Percentiles rank a stretch among this genome's conserved stretches.
These are phyloP conservation scores for Anabas testudineus DNA, from an alignment of 2,797 vertebrate species.

Conservation along the genomic window DNA sequence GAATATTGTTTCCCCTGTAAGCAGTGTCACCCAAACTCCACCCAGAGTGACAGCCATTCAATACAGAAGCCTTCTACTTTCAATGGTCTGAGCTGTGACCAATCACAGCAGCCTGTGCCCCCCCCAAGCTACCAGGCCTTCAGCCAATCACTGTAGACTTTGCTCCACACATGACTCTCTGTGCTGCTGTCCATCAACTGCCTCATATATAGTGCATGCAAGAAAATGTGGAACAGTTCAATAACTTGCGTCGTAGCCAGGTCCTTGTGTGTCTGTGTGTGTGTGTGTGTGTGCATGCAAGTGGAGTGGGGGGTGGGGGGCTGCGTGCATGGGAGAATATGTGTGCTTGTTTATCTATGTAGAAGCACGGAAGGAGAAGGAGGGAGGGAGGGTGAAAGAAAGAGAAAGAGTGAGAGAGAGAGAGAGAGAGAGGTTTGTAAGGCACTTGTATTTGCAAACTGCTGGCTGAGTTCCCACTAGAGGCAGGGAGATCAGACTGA, in stretches of 20 bases:
- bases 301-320: neutral
- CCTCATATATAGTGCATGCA: slow-evolving; percentile 95
- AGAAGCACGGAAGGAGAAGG: slow-evolving; percentile 42
- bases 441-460: slow-evolving; percentile 80
- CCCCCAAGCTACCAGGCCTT: slow-evolving; percentile 68
- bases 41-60: slow-evolving; percentile 86
- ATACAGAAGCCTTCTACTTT: slow-evolving; percentile 84
- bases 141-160: slow-evolving; percentile 85
- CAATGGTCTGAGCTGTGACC: slow-evolving; percentile 85
- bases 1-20: slow-evolving; percentile 66
- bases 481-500: slow-evolving; percentile 72
- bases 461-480: slow-evolving; percentile 79
- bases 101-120: slow-evolving; percentile 81
- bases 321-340: slow-evolving; percentile 57
- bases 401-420: slow-evolving; percentile 22
- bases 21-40: slow-evolving; percentile 79
- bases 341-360: slow-evolving; percentile 68
- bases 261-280: slow-evolving; percentile 23
- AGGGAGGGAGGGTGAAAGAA: slow-evolving; percentile 26
- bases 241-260: slow-evolving; percentile 83
- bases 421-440: slow-evolving; percentile 69
- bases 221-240: slow-evolving; percentile 89
- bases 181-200: slow-evolving; percentile 92
- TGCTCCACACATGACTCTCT: slow-evolving; percentile 88
- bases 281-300: slow-evolving; percentile 27